Evolutionary conservation across 2,888 invertebrate species (phyloP).

Genomic region (Caenorhabditis japonica): DNA sequence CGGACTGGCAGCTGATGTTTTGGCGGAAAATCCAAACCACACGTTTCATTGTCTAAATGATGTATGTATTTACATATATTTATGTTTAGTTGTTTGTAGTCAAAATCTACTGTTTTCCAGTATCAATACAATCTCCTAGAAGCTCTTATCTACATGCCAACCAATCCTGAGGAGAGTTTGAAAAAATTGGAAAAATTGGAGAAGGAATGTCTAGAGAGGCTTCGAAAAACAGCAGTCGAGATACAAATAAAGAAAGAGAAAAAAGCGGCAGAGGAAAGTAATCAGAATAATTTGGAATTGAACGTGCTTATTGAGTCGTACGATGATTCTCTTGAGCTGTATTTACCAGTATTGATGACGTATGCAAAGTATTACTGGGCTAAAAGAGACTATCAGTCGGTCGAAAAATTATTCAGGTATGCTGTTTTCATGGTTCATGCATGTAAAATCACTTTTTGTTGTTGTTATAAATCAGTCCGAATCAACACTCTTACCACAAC

Average conservation of each 20-base stretch:
- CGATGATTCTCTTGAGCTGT: constrained; percentile 87
- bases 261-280: background rate
- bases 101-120: constrained; percentile 59
- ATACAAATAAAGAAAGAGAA: constrained; percentile 40
- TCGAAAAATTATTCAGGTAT: constrained; percentile 78
- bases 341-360: constrained; percentile 98
- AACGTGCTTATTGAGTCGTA: constrained; percentile 89
- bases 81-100: no score
- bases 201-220: constrained; percentile 30
- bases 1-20: constrained; percentile 95
- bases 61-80: constrained; percentile 73
- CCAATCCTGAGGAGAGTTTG: constrained; percentile 94
- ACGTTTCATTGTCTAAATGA: constrained; percentile 84
- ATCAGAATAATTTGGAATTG: constrained; percentile 68
- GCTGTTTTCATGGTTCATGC: constrained; percentile 79
- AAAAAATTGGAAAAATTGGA: constrained; percentile 90
- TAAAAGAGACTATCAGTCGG: constrained; percentile 92
- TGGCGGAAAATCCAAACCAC: constrained; percentile 95
- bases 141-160: constrained; percentile 95
- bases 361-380: constrained; percentile 98
- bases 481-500: no score
- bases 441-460: no score
- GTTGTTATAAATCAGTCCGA: no score
- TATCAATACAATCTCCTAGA: constrained; percentile 86
- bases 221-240: constrained; percentile 33